phyloP scores from a whole-genome alignment of 2,113 vertebrate species.

The Carassius carassius region DNA sequence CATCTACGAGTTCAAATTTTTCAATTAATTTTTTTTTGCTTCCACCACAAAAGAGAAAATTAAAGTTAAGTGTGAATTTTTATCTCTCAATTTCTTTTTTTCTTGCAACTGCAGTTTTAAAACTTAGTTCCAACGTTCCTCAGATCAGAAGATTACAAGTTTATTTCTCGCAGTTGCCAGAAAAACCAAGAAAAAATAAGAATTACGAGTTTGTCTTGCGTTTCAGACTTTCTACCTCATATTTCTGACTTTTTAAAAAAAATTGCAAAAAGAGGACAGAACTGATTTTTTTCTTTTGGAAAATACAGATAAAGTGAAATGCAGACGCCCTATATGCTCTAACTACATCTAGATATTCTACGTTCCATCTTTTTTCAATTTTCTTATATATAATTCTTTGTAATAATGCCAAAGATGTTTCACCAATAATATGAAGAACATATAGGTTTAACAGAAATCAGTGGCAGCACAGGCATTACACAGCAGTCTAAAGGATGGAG shows the following conservation, averaged over 20 bases:
- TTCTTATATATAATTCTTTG: not conserved
- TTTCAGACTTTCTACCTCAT: no score
- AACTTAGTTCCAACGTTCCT: no score
- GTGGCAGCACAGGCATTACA: not conserved
- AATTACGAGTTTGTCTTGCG: no score
- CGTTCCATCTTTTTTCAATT: not conserved
- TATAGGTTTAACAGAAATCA: not conserved
- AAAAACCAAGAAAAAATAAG: no score
- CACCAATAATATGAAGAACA: not conserved
- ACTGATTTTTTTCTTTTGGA: not conserved
- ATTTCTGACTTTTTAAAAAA: not conserved
- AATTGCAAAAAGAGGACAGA: no score
- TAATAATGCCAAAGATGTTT: not conserved
- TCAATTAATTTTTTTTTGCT: no score
- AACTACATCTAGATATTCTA: no score
- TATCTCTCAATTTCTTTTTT: not conserved
- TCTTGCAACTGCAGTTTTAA: not conserved
- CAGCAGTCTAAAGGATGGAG: constrained; percentile 33
- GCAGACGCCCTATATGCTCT: not conserved
- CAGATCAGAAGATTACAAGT: no score
- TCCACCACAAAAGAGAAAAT: not conserved
- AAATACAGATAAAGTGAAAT: not conserved
- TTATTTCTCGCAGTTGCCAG: no score
- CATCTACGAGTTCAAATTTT: no score
- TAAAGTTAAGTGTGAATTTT: not conserved